Base-by-base conservation (phyloP, 2,888 invertebrate genomes). In the Conops quadrifasciatus region DNA sequence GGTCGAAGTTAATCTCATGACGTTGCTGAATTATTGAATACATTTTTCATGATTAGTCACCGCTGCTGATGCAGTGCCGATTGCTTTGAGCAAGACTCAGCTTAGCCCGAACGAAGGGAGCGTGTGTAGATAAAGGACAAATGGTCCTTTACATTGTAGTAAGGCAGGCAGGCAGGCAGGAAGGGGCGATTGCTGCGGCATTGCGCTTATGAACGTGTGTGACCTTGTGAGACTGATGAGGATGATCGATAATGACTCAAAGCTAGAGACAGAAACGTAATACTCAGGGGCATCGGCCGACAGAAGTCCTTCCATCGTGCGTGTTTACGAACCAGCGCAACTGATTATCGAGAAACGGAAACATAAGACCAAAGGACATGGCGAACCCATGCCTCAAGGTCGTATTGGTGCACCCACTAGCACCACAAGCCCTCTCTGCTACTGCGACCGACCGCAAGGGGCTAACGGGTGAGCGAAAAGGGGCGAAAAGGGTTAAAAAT, bases 61-160 rank as follows among this genome's bases (percentile, higher is more conserved):
- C 64, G 51, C 45, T 60, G 51, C 45, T 71, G 75, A 74, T 75
- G 72, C 68, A 51, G 66, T 71, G 63, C 71, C 73, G 72, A 74
- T 74, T 71, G 69, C 74, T 71, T 71, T 71, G 67, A 11, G 26
- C 15, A n/a, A n/a, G n/a, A n/a, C 5, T 49, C 13, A 11, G n/a
- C 49, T 49, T 49, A n/a, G 1, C 49, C 53, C 60, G 65, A 24
- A 26, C 5, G 24, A 51, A 19, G 30, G 49, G 45, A 45, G 45
- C 63, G 63, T 63, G 45, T 63, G 63, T 21, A 36, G 28, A 36
- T 36, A 36, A 36, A 11, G 21, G 21, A 16, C 15, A 49, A 49
- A 49, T 49, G 16, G n/a, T 49, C 49, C 49, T 19, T 49, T n/a
- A n/a, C n/a, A 19, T 1, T 45, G 45, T 1, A 49, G 49, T 49